These are phyloP conservation scores for Axinella damicornis DNA, from an alignment of 37 sponge, comb jelly and placozoan genomes.

Conservation along the genomic window DNA sequence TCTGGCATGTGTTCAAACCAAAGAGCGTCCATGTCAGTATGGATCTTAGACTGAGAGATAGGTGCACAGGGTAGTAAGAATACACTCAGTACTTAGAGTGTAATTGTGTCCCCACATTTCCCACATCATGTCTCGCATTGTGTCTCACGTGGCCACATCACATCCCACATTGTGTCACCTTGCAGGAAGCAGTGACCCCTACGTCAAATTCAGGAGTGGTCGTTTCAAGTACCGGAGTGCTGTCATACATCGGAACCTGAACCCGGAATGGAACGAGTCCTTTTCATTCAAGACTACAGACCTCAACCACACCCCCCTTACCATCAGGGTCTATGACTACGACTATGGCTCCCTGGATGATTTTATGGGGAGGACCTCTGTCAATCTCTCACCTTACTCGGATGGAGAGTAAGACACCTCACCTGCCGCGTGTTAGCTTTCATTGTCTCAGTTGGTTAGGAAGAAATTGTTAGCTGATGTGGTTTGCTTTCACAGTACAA, in stretches of 20 bases:
- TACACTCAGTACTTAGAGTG: too few species aligned
- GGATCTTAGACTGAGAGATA: too few species aligned
- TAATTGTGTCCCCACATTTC: too few species aligned
- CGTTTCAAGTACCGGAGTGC: constrained; percentile 48
- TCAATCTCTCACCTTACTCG: constrained; percentile 35
- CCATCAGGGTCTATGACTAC: constrained; percentile 84
- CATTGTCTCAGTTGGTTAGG: neutral
- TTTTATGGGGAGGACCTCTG: constrained; percentile 77
- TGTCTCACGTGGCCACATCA: too few species aligned
- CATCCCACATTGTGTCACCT: too few species aligned
- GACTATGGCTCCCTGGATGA: constrained; percentile 80
- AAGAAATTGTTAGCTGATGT: too few species aligned
- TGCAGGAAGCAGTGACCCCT: constrained; percentile 90
- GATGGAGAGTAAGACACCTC: constrained; percentile 41
- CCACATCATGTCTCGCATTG: too few species aligned
- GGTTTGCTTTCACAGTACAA: neutral
- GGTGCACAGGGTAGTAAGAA: too few species aligned
- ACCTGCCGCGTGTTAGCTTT: neutral
- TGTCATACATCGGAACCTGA: constrained; percentile 74
- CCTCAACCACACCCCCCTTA: constrained; percentile 29
- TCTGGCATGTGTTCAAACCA: too few species aligned
- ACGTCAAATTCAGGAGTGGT: constrained; percentile 79
- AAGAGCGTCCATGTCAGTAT: too few species aligned
- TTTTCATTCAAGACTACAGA: constrained; percentile 56
- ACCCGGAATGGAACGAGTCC: constrained; percentile 91